Evolutionary conservation across 2,888 invertebrate species (phyloP).

Genomic region (Loripinus fragilis): DNA sequence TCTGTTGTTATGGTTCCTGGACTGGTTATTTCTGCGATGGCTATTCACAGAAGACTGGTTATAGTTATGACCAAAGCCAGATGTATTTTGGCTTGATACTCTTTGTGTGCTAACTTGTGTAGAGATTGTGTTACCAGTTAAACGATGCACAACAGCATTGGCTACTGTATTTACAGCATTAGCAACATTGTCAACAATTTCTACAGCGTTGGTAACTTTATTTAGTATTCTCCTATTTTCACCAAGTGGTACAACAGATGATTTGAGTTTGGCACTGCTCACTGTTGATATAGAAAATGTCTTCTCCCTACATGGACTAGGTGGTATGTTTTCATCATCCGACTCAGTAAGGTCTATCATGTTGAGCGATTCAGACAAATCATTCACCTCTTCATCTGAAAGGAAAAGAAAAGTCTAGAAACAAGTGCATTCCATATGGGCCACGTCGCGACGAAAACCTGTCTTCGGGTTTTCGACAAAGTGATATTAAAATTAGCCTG

Average conservation of each 20-base stretch:
- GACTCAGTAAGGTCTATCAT: constrained; percentile 39
- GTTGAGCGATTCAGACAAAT: constrained; percentile 16
- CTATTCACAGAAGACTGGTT: neutral
- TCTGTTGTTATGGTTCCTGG: neutral
- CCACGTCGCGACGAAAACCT: too few relatives aligned
- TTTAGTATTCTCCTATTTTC: constrained; percentile 25
- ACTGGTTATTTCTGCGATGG: neutral
- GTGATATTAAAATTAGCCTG: too few relatives aligned
- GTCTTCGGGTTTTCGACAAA: too few relatives aligned
- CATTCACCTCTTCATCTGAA: neutral
- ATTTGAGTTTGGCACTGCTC: neutral
- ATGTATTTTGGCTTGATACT: too few relatives aligned
- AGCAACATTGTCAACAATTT: too few relatives aligned
- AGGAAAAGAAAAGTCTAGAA: too few relatives aligned
- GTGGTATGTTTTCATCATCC: constrained; percentile 22
- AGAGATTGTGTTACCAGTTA: neutral
- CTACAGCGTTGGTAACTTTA: neutral
- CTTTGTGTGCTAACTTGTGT: neutral
- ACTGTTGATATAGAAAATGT: neutral
- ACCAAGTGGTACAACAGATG: constrained; percentile 13
- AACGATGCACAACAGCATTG: neutral
- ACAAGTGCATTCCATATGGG: too few relatives aligned
- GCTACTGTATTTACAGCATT: too few relatives aligned
- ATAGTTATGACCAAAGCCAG: neutral
- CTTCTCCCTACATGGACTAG: neutral